These are phyloP conservation scores for Clanis bilineata DNA, from an alignment of 2,888 invertebrate species.

Conservation along the genomic window DNA sequence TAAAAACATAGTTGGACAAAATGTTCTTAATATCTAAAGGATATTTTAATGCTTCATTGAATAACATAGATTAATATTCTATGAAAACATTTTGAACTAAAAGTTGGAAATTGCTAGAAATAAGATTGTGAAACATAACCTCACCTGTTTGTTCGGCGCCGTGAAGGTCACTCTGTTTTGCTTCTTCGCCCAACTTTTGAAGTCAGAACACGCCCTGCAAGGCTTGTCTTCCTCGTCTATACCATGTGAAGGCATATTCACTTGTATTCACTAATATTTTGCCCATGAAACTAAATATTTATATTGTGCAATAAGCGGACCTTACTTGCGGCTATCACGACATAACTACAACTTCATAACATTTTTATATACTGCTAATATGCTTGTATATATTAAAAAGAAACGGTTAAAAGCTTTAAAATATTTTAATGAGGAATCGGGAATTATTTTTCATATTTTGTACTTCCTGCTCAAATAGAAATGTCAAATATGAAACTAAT, in stretches of 20 bases:
- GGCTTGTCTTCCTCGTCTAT: conserved; percentile 77
- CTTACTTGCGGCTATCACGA: background rate
- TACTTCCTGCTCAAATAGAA: too few relatives aligned
- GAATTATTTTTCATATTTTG: too few relatives aligned
- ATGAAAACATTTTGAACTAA: background rate
- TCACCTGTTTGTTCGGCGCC: conserved; percentile 52
- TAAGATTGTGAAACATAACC: conserved; percentile 43
- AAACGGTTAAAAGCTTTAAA: background rate
- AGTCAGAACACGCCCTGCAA: conserved; percentile 87
- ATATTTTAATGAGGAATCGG: too few relatives aligned
- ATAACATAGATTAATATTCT: too few relatives aligned
- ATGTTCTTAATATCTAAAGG: too few relatives aligned
- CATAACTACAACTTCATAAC: background rate
- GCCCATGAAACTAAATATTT: conserved; percentile 38
- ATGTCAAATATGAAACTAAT: conserved; percentile 21
- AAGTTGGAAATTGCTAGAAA: conserved; percentile 24
- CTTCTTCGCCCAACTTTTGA: conserved; percentile 86
- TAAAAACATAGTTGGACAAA: too few relatives aligned
- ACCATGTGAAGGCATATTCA: conserved; percentile 59
- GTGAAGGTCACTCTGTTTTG: conserved; percentile 67
- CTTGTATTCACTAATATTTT: conserved; percentile 27
- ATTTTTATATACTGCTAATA: background rate
- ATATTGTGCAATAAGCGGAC: conserved; percentile 46
- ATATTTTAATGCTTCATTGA: too few relatives aligned
- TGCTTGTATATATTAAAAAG: background rate